Evolutionary conservation across 2,888 invertebrate species (phyloP).

Genomic region (Amphipyra berbera): DNA sequence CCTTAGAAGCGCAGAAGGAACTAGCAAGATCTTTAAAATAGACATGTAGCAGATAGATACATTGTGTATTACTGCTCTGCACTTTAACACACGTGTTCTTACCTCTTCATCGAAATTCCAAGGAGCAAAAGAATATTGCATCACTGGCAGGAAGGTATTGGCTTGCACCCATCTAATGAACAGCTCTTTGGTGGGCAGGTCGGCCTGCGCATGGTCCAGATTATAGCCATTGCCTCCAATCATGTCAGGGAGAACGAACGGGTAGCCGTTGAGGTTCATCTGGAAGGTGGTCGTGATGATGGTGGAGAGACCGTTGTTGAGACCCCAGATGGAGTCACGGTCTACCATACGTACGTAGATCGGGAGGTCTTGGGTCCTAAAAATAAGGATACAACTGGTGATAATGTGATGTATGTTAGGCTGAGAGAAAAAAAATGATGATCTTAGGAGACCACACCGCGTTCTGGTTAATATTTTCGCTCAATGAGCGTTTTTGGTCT

Average conservation of each 20-base stretch:
- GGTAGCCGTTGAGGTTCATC: slow-evolving; percentile 91
- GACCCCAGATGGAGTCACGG: slow-evolving; percentile 92
- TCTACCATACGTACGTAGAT: slow-evolving; percentile 94
- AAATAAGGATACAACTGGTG: slow-evolving; percentile 31
- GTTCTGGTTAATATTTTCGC: no score
- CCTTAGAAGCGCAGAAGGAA: no score
- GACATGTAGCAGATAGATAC: no score
- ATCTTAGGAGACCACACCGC: no score
- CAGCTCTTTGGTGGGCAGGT: slow-evolving; percentile 90
- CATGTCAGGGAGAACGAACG: slow-evolving; percentile 95
- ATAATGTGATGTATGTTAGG: background rate
- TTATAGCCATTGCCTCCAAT: slow-evolving; percentile 92
- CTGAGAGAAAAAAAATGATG: no score
- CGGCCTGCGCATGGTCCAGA: slow-evolving; percentile 81
- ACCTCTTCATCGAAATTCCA: slow-evolving; percentile 93
- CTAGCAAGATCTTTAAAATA: no score
- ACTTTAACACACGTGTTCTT: background rate
- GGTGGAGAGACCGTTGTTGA: slow-evolving; percentile 92
- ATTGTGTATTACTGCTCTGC: no score
- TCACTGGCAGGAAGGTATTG: slow-evolving; percentile 93
- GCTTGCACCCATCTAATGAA: slow-evolving; percentile 95
- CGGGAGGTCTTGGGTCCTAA: slow-evolving; percentile 92
- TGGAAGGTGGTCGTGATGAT: slow-evolving; percentile 93
- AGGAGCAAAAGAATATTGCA: slow-evolving; percentile 95
- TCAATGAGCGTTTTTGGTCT: no score